phyloP scores from a whole-genome alignment of 2,797 vertebrate genomes.

The Lagorchestes hirsutus region DNA sequence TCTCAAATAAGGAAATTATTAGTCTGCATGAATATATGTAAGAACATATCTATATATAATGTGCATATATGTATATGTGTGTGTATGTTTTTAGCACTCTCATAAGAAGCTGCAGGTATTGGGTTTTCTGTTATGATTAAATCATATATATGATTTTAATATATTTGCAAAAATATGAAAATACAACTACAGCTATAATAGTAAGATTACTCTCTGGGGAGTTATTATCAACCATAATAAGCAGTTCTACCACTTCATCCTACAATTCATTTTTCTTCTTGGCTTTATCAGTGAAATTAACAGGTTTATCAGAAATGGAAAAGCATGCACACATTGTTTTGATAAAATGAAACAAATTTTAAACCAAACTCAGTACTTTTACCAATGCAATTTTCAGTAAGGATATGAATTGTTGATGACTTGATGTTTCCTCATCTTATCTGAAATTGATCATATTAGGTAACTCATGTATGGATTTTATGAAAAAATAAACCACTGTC shows the following conservation, averaged over 20 bases:
- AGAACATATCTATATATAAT: neutral
- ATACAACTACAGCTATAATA: neutral
- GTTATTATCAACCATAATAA: neutral
- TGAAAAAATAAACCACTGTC: constrained; percentile 1
- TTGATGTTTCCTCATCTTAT: neutral
- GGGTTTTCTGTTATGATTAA: neutral
- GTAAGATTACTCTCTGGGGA: neutral
- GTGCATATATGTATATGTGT: too few species aligned
- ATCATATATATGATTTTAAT: neutral
- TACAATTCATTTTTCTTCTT: neutral
- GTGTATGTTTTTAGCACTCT: neutral
- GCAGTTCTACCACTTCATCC: neutral
- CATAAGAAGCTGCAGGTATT: neutral
- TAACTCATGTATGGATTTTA: neutral
- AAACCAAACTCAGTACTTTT: neutral
- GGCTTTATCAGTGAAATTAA: neutral
- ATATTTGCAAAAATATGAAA: neutral
- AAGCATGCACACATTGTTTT: neutral
- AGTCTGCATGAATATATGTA: constrained; percentile 4
- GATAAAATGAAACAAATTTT: constrained; percentile 17
- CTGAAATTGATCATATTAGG: neutral
- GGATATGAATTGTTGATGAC: neutral
- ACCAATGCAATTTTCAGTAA: neutral
- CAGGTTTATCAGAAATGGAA: neutral
- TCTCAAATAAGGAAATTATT: neutral